These are phyloP conservation scores for Cancer borealis DNA, from an alignment of 2,888 invertebrate species.

Conservation along the genomic window DNA sequence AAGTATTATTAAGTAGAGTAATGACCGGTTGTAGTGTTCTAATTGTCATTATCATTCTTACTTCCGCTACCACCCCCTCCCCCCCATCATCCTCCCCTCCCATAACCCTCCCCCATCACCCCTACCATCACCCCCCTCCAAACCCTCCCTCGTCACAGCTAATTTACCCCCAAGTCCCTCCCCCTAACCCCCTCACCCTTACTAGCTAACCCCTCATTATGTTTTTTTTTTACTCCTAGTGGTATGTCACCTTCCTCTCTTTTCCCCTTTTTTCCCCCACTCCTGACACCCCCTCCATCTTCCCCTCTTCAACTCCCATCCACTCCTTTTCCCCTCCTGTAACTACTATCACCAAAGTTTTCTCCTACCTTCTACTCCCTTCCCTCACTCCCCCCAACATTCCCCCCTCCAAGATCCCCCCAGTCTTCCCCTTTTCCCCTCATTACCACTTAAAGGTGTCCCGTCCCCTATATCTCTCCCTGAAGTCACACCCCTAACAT, in stretches of 20 bases:
- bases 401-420: neutral
- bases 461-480: neutral
- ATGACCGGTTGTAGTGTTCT: constrained; percentile 15
- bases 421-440: neutral
- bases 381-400: too few species aligned
- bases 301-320: neutral
- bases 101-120: neutral
- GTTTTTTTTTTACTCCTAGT: neutral
- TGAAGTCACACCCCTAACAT: neutral
- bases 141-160: neutral
- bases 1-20: constrained; percentile 59
- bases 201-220: neutral
- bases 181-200: neutral
- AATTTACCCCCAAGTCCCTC: neutral
- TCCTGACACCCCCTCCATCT: neutral
- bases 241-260: neutral
- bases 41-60: constrained; percentile 46
- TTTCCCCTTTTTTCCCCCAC: too few species aligned
- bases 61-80: neutral
- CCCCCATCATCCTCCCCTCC: neutral
- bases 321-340: neutral
- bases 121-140: neutral
- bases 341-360: neutral
- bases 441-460: neutral
- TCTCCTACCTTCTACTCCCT: neutral